Evolutionary conservation across 2,797 vertebrate genomes (phyloP).

Genomic region (Cynodonichthys magdalenae): DNA sequence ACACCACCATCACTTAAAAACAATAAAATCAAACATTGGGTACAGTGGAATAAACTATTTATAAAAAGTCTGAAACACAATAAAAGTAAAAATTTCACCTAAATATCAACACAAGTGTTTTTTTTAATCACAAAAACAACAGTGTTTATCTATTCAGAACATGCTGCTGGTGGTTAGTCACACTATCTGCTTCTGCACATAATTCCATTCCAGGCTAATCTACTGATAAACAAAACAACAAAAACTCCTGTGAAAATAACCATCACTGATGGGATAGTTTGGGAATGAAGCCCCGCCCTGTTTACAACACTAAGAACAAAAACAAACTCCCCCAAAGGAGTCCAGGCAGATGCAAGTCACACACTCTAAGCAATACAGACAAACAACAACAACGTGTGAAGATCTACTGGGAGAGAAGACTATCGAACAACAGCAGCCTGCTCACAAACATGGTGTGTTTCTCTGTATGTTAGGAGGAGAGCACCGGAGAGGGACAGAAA

Average conservation of each 20-base stretch:
- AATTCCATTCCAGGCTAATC: conserved; percentile 58
- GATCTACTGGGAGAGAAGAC: conserved; percentile 67
- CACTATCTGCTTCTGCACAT: conserved; percentile 54
- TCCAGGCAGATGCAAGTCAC: conserved; percentile 69
- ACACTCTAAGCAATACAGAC: conserved; percentile 56
- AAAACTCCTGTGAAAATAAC: conserved; percentile 64
- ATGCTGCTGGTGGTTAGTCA: conserved; percentile 38
- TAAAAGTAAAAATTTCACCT: neutral
- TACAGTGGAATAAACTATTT: neutral
- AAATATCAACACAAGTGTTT: neutral
- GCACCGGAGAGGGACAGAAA: conserved; percentile 34
- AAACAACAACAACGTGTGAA: conserved; percentile 74
- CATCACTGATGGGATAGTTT: conserved; percentile 65
- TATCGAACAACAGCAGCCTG: conserved; percentile 63
- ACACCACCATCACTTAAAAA: no score
- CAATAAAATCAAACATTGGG: no score
- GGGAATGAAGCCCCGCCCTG: conserved; percentile 72
- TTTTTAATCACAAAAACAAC: neutral
- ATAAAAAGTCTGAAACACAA: neutral
- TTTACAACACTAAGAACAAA: conserved; percentile 74
- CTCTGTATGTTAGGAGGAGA: conserved; percentile 24
- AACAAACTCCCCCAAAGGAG: conserved; percentile 80
- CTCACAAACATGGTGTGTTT: conserved; percentile 61
- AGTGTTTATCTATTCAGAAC: conserved; percentile 50
- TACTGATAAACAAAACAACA: conserved; percentile 53